Conservation (phyloP, 2,113 vertebrate genomes). For the Syrrhaptes paradoxus region DNA sequence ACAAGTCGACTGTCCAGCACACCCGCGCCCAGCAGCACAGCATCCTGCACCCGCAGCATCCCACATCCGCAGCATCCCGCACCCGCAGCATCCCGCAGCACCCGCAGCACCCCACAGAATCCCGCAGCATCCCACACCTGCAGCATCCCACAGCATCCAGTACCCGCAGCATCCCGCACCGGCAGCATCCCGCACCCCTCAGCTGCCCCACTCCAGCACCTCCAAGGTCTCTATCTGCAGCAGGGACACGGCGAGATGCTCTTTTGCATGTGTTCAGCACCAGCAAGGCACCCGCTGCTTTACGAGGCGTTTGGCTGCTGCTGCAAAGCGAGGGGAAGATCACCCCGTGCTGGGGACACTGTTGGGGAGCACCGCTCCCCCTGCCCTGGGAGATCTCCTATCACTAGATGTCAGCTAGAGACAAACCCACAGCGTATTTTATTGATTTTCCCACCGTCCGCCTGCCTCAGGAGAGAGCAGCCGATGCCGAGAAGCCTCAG, state of each 20-base stretch:
- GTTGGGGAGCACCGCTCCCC: neutral
- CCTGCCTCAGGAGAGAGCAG: neutral
- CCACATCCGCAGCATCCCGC: too few relatives aligned
- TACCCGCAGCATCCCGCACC: too few relatives aligned
- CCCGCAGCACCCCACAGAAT: too few relatives aligned
- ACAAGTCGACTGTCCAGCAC: neutral
- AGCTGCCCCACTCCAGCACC: too few relatives aligned
- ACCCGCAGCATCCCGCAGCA: too few relatives aligned
- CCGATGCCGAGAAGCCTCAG: neutral
- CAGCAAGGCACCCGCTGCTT: neutral
- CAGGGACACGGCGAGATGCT: neutral
- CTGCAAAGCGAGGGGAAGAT: neutral
- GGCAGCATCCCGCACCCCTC: too few relatives aligned
- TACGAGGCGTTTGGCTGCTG: neutral
- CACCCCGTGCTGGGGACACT: neutral
- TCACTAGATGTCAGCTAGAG: neutral
- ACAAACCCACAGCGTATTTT: neutral
- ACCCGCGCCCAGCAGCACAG: neutral
- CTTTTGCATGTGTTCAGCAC: fast-evolving
- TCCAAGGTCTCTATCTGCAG: neutral
- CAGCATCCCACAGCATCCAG: too few relatives aligned
- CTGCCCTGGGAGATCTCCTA: neutral
- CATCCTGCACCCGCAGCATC: too few relatives aligned
- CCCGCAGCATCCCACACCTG: too few relatives aligned
- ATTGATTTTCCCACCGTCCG: neutral